Base-by-base conservation (phyloP, 2,797 vertebrate species). In the Chaunax sp. region DNA sequence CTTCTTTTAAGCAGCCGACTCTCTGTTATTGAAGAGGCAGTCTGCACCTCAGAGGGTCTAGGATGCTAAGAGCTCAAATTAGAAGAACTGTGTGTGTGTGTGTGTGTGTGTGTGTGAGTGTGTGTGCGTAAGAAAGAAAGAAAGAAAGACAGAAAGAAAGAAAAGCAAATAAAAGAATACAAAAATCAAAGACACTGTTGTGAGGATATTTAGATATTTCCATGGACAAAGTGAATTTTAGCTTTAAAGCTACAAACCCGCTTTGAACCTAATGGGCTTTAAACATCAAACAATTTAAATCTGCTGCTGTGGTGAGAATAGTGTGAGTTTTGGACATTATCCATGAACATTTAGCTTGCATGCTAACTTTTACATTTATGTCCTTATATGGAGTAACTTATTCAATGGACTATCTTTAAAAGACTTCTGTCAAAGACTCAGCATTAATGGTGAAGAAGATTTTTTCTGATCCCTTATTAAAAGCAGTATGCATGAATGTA, bases 131-230 rank as follows among this genome's bases (percentile, higher is more conserved):
- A 4, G 28, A n/a, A n/a, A n/a, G n/a, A n/a, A n/a, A n/a, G n/a
- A n/a, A n/a, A n/a, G n/a, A n/a, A n/a, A n/a, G n/a, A n/a, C n/a
- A n/a, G n/a, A n/a, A n/a, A n/a, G n/a, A n/a, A n/a, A n/a, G n/a
- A n/a, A n/a, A n/a, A n/a, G n/a, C n/a, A n/a, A 50, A 60, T 35
- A 69, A 64, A 75, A 67, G 43, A 38, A 69, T 0, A 19, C 1
- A 5, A 28, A 51, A 78, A 69, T 80, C 51, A 77, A 84, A 70
- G 46, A 64, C 33, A 45, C 8, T 5, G 11, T 1, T 57, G 76
- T 65, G 63, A 77, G 72, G 71, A 87, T 85, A 92, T 90, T 91
- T 87, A 64, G 79, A 78, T 87, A 87, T 90, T 90, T 90, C 83
- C 78, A 47, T 20, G 51, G 41, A 67, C 54, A 53, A 62, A 64